phyloP scores from a whole-genome alignment of 2,888 invertebrate species.

The Euplagia quadripunctaria region DNA sequence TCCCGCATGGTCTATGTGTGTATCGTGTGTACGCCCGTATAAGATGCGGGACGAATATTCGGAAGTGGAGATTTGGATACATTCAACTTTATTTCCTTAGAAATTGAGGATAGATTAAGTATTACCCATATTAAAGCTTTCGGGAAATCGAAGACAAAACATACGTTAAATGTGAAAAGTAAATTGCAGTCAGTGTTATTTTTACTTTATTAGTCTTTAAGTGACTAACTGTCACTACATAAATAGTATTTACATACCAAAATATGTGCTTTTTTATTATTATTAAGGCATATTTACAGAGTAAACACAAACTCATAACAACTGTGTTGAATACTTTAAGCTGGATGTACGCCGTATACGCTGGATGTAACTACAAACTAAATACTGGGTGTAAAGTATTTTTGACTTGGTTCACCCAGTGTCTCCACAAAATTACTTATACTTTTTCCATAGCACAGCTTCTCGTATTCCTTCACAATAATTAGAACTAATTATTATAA shows the following conservation, averaged over 20 bases:
- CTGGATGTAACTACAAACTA: not conserved
- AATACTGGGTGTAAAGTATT: not conserved
- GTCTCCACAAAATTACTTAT: not conserved
- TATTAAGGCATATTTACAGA: too few species aligned
- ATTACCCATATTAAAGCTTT: not conserved
- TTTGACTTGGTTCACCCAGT: not conserved
- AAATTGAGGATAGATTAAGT: not conserved
- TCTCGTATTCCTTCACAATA: too few species aligned
- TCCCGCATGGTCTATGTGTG: too few species aligned
- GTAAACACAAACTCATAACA: too few species aligned
- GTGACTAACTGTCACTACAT: too few species aligned
- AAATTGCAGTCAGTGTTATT: not conserved
- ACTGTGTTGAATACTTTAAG: not conserved
- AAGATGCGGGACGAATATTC: too few species aligned
- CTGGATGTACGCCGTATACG: not conserved
- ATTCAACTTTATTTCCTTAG: not conserved
- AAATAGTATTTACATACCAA: not conserved
- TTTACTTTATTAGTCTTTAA: not conserved
- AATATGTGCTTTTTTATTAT: too few species aligned
- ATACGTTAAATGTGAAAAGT: too few species aligned
- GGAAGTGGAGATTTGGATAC: not conserved
- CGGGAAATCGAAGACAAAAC: not conserved
- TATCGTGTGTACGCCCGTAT: too few species aligned
- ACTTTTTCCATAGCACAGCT: not conserved
- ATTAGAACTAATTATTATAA: too few species aligned